Base-by-base conservation (phyloP, 1,140 invertebrate genomes). In the Drosophila willistoni region DNA sequence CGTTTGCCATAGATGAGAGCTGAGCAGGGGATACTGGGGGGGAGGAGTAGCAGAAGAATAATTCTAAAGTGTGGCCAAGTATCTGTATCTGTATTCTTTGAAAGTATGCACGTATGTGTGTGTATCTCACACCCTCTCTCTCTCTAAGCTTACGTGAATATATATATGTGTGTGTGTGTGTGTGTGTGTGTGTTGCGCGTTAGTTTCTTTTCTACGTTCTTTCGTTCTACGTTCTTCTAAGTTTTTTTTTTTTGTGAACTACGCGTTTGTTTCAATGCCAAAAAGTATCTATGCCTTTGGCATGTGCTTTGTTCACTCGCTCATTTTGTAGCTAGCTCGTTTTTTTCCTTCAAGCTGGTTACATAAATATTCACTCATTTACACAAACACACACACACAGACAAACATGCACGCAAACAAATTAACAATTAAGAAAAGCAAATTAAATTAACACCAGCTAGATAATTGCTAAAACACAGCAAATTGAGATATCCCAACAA, bases 251-350 rank as follows among this genome's bases (percentile, higher is more conserved):
- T 39, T 39, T 39, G 82, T 87, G 84, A 84, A 84, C 81, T 89
- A 80, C 84, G 84, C 84, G 44, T 89, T 89, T 87, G 84, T 87
- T 89, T 89, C 84, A 89, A 89, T 89, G 84, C 84, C 84, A 89
- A 89, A 89, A 89, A 84, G 84, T 89, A 89, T 89, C 84, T 87
- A 77, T 79, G 83, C 69, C 72, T 25, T 75, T 79, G 68, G 71
- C 68, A 73, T 79, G 71, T 85, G 77, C 77, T 82, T 60, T 66
- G 64, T 54, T 66, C 65, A 41, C 42, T 70, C 60, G 36, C 61
- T 54, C 39, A 59, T 62, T 77, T 42, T 44, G 65, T 70, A 47
- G 44, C 44, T 47, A 19, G 44, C 74, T 77, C 74, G 55, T 36
- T 64, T 68, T 64, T 51, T 64, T 64, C 47, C 39, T 60, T 63